Percentiles rank a stretch among this genome's conserved stretches.
Conservation (phyloP, 2,113 vertebrate species). For the Tympanuchus pallidicinctus region DNA sequence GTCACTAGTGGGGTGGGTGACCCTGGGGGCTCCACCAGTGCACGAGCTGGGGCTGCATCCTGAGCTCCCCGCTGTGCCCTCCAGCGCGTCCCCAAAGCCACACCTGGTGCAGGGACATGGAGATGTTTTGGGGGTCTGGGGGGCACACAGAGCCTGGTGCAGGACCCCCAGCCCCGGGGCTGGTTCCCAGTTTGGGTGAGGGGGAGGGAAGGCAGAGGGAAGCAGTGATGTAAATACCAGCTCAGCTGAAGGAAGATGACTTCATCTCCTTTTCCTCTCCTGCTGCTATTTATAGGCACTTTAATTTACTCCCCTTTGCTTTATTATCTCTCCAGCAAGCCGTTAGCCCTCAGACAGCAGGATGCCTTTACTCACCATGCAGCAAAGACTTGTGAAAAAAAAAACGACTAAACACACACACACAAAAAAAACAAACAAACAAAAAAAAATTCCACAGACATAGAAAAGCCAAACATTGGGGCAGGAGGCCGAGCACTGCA, state of each 20-base stretch:
- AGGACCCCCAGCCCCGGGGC: not conserved
- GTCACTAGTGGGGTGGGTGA: not conserved
- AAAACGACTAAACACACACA: not conserved
- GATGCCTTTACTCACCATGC: slow-evolving; percentile 61
- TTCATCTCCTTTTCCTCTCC: slow-evolving; percentile 76
- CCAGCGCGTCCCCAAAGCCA: not conserved
- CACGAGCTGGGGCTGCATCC: not conserved
- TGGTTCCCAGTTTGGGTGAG: not conserved
- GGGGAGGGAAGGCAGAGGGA: slow-evolving; percentile 36
- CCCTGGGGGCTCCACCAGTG: not conserved
- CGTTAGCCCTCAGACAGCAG: slow-evolving; percentile 67
- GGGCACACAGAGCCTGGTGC: not conserved
- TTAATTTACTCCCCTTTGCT: slow-evolving; percentile 78
- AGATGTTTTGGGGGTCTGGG: not conserved
- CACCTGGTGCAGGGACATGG: too few relatives aligned
- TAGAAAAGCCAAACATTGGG: rapidly evolving
- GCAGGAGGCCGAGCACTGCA: not conserved
- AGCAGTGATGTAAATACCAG: slow-evolving; percentile 71
- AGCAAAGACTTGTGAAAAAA: not conserved
- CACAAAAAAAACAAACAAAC: too few relatives aligned
- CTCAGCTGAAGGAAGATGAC: slow-evolving; percentile 78
- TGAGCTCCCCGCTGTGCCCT: not conserved
- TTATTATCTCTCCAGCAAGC: slow-evolving; percentile 77
- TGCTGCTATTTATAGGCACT: slow-evolving; percentile 75
- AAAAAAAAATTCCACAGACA: not conserved